phyloP scores from a whole-genome alignment of 2,113 vertebrate genomes.

The Oncorhynchus tshawytscha region DNA sequence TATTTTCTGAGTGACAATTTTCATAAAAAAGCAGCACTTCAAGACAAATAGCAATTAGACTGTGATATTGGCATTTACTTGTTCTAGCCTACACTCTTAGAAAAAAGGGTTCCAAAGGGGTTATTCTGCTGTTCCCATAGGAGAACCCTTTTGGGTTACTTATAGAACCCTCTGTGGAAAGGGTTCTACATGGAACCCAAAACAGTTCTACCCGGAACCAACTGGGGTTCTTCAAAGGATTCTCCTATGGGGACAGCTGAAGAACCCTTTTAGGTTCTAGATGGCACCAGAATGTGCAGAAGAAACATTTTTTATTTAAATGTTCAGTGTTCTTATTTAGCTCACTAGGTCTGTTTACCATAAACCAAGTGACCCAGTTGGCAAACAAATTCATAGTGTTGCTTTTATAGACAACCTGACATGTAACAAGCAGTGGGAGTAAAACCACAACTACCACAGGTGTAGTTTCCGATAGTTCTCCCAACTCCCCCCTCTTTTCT shows the following conservation, averaged over 20 bases:
- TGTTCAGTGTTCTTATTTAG: neutral
- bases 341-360: neutral
- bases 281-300: neutral
- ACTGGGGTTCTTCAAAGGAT: no score
- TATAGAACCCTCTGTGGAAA: no score
- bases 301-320: neutral
- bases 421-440: slow-evolving; percentile 21
- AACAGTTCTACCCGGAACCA: no score
- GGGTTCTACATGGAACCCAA: no score
- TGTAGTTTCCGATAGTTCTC: slow-evolving; percentile 13
- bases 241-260: no score
- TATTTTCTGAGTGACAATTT: neutral
- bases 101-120: no score
- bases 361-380: neutral
- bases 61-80: neutral
- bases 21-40: neutral
- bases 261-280: no score
- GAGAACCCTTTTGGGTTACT: no score
- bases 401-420: slow-evolving; percentile 12
- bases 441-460: neutral
- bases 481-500: neutral
- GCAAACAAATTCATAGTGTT: neutral
- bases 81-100: neutral
- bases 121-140: no score
- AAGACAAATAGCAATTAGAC: neutral